Conservation (phyloP, 2,888 invertebrate genomes). For the Epinotia brunnichana region DNA sequence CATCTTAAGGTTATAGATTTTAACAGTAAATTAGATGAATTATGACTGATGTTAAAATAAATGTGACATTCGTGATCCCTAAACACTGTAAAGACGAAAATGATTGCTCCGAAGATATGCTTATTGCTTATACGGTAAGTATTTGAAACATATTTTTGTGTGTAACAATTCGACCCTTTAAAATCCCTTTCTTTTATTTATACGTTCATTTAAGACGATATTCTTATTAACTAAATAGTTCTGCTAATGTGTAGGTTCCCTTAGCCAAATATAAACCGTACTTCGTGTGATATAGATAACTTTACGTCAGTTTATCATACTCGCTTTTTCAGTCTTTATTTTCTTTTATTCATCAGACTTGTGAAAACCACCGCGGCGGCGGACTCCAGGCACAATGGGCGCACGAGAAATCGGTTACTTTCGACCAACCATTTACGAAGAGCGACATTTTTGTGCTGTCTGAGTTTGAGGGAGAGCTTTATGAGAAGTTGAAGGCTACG, state of each 20-base stretch:
- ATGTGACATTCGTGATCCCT: slow-evolving; percentile 82
- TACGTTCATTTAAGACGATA: not conserved
- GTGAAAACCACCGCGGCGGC: slow-evolving; percentile 81
- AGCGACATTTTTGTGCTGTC: slow-evolving; percentile 91
- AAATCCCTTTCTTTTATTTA: not conserved
- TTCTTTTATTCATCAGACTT: slow-evolving; percentile 72
- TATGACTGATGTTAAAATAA: slow-evolving; percentile 71
- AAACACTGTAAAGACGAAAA: slow-evolving; percentile 73
- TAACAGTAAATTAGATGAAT: slow-evolving; percentile 38
- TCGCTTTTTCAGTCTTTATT: slow-evolving; percentile 14
- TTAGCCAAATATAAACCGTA: not conserved
- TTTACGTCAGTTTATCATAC: slow-evolving; percentile 36
- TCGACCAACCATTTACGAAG: slow-evolving; percentile 84
- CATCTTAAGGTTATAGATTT: slow-evolving; percentile 17
- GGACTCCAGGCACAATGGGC: slow-evolving; percentile 86
- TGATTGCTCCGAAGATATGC: slow-evolving; percentile 85
- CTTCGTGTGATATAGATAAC: not conserved
- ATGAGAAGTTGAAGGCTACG: slow-evolving; percentile 85
- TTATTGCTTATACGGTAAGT: slow-evolving; percentile 84
- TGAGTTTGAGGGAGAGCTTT: slow-evolving; percentile 89
- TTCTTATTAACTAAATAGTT: not conserved
- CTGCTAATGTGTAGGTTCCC: not conserved
- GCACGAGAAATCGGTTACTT: slow-evolving; percentile 83
- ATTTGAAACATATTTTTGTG: slow-evolving; percentile 41
- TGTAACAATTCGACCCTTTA: not conserved